These are phyloP conservation scores for Karalla daura DNA, from an alignment of 2,797 vertebrate genomes.

Conservation along the genomic window DNA sequence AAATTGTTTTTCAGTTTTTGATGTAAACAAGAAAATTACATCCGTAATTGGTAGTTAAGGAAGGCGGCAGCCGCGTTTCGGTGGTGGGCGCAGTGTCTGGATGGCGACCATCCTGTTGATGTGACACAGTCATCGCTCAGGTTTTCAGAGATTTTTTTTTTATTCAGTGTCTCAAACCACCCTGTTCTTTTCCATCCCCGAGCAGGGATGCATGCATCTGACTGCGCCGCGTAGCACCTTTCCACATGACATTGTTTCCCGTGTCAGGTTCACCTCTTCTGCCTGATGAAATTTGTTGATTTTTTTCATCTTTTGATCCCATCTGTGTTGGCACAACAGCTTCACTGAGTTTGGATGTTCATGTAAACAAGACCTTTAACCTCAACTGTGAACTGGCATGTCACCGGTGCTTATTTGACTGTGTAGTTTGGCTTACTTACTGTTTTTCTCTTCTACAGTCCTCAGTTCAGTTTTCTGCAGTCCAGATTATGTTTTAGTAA, in stretches of 20 bases:
- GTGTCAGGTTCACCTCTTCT: background rate
- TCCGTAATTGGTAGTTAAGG: constrained; percentile 5
- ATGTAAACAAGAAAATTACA: constrained; percentile 55
- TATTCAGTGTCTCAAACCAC: background rate
- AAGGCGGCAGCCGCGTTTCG: background rate
- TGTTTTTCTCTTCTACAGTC: background rate
- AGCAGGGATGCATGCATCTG: no score
- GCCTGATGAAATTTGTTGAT: background rate
- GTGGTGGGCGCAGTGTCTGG: background rate
- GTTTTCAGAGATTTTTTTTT: no score
- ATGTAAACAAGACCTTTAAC: background rate
- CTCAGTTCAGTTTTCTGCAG: background rate
- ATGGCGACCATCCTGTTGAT: background rate
- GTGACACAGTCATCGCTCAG: background rate
- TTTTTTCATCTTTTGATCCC: background rate
- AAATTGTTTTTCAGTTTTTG: constrained; percentile 47
- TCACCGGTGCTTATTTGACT: background rate
- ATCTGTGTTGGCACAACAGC: background rate
- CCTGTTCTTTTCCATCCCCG: no score
- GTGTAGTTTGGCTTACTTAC: background rate
- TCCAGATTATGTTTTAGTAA: background rate
- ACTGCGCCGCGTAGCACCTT: no score
- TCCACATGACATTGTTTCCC: background rate
- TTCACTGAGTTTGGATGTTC: background rate
- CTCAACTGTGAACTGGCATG: background rate